These are phyloP conservation scores for Rhopalosiphum nymphaeae DNA, from an alignment of 2,888 invertebrate species.

Conservation along the genomic window DNA sequence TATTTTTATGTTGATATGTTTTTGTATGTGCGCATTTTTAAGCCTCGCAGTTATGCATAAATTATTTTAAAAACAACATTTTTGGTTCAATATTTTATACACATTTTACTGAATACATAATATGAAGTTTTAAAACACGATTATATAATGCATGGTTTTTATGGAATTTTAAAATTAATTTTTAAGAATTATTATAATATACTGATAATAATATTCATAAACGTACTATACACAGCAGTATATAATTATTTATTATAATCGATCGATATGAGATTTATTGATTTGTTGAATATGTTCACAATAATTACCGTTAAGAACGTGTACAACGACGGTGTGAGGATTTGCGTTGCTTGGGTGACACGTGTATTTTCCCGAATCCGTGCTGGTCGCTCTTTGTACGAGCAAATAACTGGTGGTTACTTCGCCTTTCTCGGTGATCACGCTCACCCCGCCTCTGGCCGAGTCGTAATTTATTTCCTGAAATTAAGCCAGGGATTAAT, in stretches of 20 bases:
- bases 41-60: not conserved
- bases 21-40: not conserved
- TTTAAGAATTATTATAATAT: not conserved
- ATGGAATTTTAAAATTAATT: not conserved
- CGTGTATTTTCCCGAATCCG: conserved; percentile 66
- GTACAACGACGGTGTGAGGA: conserved; percentile 66
- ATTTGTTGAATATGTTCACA: not conserved
- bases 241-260: not conserved
- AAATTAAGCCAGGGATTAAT: conserved; percentile 60
- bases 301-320: conserved; percentile 65
- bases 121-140: not conserved
- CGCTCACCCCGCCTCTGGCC: conserved; percentile 65
- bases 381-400: conserved; percentile 65
- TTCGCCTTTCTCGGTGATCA: conserved; percentile 66
- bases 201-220: not conserved
- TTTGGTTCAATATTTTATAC: not conserved
- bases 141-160: not conserved
- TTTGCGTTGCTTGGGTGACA: conserved; percentile 66
- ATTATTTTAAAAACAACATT: not conserved
- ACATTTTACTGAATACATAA: not conserved
- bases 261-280: not conserved
- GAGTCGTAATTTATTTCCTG: conserved; percentile 66
- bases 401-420: conserved; percentile 66
- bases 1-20: not conserved
- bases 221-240: not conserved